Conservation (phyloP, 2,797 vertebrate genomes). For the Alosa sapidissima region DNA sequence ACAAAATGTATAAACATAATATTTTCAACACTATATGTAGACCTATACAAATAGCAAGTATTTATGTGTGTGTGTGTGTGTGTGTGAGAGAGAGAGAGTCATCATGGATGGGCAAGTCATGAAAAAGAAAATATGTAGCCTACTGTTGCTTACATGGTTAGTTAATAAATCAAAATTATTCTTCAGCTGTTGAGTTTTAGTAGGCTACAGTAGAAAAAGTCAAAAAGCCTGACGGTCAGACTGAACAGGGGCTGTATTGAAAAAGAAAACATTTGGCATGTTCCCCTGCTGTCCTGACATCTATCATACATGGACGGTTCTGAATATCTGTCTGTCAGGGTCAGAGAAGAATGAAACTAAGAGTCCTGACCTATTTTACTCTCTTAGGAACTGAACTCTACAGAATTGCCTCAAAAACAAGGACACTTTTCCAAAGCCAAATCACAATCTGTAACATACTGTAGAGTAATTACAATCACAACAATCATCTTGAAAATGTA, state of each 20-base stretch:
- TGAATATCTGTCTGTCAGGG: conserved; percentile 33
- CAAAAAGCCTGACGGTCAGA: neutral
- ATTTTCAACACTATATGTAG: no score
- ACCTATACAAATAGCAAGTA: no score
- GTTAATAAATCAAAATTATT: no score
- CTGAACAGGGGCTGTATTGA: neutral
- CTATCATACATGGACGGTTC: conserved; percentile 39
- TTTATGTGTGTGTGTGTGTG: neutral
- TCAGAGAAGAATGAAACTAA: conserved; percentile 23
- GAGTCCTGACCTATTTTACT: conserved; percentile 57
- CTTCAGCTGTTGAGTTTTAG: neutral
- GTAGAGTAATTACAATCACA: neutral
- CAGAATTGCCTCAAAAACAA: conserved; percentile 52
- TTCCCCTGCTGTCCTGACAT: neutral
- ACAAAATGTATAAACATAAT: neutral
- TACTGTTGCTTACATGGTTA: no score
- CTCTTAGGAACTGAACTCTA: conserved; percentile 29
- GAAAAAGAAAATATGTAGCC: neutral
- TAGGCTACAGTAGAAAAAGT: neutral
- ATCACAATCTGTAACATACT: conserved; percentile 36
- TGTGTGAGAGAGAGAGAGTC: neutral
- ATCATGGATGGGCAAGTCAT: neutral
- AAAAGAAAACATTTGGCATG: neutral
- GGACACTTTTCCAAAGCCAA: conserved; percentile 41
- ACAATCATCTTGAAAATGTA: neutral